Evolutionary conservation across 1,140 invertebrate genomes (phyloP), one percentile per base, ranked within the genome.

Genomic region (Caenorhabditis brenneri): DNA sequence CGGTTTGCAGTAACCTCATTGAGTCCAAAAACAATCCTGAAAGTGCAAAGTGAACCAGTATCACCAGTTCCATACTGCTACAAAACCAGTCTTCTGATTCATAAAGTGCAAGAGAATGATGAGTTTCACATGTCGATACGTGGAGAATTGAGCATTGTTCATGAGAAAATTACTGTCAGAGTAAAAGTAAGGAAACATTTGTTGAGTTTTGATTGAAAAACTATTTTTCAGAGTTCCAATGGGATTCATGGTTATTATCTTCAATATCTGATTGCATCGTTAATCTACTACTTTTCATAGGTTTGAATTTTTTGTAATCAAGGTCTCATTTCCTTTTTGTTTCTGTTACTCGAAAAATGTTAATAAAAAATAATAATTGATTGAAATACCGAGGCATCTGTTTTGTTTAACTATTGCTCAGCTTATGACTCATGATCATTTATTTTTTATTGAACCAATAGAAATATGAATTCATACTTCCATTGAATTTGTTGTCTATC

Each of bases 121-220:
- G 65, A 74, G 24, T 74, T 74, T 9, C 65, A 42, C 5, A 42
- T 74, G 65, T 74, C 65, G 36, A 74, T 74, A 74, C 65, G 65
- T 24, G 65, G 65, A 4, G 65, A 74, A 27, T 24, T 74, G 36
- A 24, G 42, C 15, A 74, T 74, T 42, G 36, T 74, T 39, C 65
- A 74, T 42, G 65, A 74, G 36, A 42, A 74, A 42, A 39, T 74
- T 24, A 74, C 33, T 9, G 36, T 74, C 1, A 74, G 42, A 74
- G 65, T 74, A 9, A 74, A 74, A 22, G 65, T 74, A 3, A 27
- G 65, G 15, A 55, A 15, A 55, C 9, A 55, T 27, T 27, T 10
- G 1, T 27, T 24, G 19, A 51, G n/a, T 51, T 51, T 51, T 4
- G 3, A n/a, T n/a, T 46, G 42, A 51, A 51, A 51, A 58, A 27